These are phyloP conservation scores for Parascotia fuliginaria DNA, from an alignment of 2,888 invertebrate genomes.

Conservation along the genomic window DNA sequence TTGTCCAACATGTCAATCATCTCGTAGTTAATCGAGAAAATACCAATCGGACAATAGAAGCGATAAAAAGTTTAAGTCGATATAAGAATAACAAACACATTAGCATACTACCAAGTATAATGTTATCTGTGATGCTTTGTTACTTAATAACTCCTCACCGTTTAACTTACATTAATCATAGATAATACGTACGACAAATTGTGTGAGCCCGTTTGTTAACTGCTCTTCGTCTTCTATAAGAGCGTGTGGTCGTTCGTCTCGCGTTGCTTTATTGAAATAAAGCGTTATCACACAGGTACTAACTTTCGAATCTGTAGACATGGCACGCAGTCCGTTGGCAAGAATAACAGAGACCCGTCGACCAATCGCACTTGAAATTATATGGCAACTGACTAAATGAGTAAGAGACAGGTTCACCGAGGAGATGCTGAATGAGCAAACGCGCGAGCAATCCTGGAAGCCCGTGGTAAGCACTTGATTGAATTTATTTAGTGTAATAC, in stretches of 20 bases:
- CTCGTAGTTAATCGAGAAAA: slow-evolving; percentile 66
- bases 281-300: slow-evolving; percentile 44
- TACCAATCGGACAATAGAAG: slow-evolving; percentile 65
- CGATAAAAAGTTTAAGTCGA: slow-evolving; percentile 61
- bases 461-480: slow-evolving; percentile 73
- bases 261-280: slow-evolving; percentile 31
- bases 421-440: slow-evolving; percentile 54
- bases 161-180: slow-evolving; percentile 54
- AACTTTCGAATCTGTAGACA: slow-evolving; percentile 51
- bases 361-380: slow-evolving; percentile 45
- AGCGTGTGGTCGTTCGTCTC: slow-evolving; percentile 15
- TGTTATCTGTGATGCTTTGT: slow-evolving; percentile 52
- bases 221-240: slow-evolving; percentile 20
- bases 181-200: slow-evolving; percentile 33
- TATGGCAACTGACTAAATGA: slow-evolving; percentile 54
- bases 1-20: slow-evolving; percentile 64
- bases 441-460: slow-evolving; percentile 69
- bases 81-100: slow-evolving; percentile 55
- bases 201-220: slow-evolving; percentile 21
- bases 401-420: slow-evolving; percentile 52
- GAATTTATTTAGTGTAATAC: slow-evolving; percentile 66
- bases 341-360: slow-evolving; percentile 30
- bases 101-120: slow-evolving; percentile 46
- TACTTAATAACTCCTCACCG: slow-evolving; percentile 53
- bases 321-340: slow-evolving; percentile 36